These are phyloP conservation scores for Phoxinus dragarum DNA, from an alignment of 2,797 vertebrate species.

Conservation along the genomic window DNA sequence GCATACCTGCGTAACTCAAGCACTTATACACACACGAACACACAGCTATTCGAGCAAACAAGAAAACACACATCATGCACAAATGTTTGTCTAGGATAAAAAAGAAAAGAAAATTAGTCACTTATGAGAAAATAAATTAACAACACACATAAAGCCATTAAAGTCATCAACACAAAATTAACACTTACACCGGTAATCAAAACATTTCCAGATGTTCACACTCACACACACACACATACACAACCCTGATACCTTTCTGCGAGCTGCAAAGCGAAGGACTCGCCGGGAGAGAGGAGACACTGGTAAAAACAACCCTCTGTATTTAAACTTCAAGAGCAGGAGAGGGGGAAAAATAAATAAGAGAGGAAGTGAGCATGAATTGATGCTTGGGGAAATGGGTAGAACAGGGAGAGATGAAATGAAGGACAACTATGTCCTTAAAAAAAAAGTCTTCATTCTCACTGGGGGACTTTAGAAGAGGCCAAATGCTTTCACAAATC, in stretches of 20 bases:
- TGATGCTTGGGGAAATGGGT: slow-evolving; percentile 7
- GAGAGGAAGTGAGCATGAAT: slow-evolving; percentile 23
- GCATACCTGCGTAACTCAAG: slow-evolving; percentile 17
- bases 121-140: not conserved
- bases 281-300: slow-evolving; percentile 62
- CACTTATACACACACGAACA: slow-evolving; percentile 27
- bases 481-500: slow-evolving; percentile 10
- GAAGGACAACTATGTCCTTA: slow-evolving; percentile 17
- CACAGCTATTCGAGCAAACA: not conserved
- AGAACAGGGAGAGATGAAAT: slow-evolving; percentile 26
- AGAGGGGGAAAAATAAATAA: slow-evolving; percentile 1
- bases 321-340: slow-evolving; percentile 64
- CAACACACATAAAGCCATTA: not conserved
- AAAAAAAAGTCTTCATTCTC: slow-evolving; percentile 27
- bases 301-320: slow-evolving; percentile 67
- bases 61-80: slow-evolving; percentile 25
- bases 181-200: not conserved
- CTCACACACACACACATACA: slow-evolving; percentile 34
- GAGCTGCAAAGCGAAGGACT: slow-evolving; percentile 61
- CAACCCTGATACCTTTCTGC: slow-evolving; percentile 62
- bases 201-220: slow-evolving; percentile 24
- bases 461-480: not conserved
- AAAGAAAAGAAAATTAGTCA: not conserved
- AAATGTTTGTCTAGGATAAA: not conserved
- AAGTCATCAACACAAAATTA: not conserved